A percentile compares a stretch with the other conserved stretches of the same genome.
These are phyloP conservation scores for Nothura maculosa DNA, from an alignment of 2,797 vertebrate genomes.

Conservation along the genomic window DNA sequence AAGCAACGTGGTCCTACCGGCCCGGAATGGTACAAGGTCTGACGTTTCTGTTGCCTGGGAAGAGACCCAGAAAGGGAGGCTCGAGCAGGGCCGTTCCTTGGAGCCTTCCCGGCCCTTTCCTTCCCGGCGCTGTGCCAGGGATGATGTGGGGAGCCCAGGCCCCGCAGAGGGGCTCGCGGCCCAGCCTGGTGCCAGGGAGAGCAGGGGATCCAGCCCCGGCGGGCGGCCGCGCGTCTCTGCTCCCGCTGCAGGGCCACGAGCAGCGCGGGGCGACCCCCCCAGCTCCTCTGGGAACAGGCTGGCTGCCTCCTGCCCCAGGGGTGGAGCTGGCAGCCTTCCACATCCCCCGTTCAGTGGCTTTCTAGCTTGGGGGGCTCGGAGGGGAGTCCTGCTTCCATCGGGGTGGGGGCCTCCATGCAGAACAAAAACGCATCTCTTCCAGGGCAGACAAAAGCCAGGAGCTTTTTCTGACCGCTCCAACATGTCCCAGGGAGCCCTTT, in stretches of 20 bases:
- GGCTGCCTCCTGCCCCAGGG: not conserved
- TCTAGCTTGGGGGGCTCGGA: accelerated
- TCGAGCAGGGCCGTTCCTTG: accelerated
- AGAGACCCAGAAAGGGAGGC: not conserved
- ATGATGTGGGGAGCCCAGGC: not conserved
- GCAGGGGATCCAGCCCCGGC: not conserved
- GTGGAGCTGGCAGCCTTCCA: accelerated
- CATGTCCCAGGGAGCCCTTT: not conserved
- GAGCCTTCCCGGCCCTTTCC: not conserved
- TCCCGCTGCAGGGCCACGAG: too few species aligned
- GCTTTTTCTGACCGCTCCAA: not conserved
- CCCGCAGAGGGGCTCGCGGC: not conserved
- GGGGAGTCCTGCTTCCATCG: not conserved
- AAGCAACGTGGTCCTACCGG: not conserved
- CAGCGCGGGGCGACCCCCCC: too few species aligned
- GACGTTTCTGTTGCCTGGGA: too few species aligned
- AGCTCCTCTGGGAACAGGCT: not conserved
- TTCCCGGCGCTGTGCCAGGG: not conserved
- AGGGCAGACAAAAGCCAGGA: not conserved
- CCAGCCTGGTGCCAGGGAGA: too few species aligned
- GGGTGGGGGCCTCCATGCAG: not conserved
- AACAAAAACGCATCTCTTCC: not conserved
- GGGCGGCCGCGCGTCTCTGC: not conserved
- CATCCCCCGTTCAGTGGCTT: accelerated
- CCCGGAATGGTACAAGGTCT: accelerated